phyloP scores from a whole-genome alignment of 2,113 vertebrate species.

The Mormoops blainvillei region DNA sequence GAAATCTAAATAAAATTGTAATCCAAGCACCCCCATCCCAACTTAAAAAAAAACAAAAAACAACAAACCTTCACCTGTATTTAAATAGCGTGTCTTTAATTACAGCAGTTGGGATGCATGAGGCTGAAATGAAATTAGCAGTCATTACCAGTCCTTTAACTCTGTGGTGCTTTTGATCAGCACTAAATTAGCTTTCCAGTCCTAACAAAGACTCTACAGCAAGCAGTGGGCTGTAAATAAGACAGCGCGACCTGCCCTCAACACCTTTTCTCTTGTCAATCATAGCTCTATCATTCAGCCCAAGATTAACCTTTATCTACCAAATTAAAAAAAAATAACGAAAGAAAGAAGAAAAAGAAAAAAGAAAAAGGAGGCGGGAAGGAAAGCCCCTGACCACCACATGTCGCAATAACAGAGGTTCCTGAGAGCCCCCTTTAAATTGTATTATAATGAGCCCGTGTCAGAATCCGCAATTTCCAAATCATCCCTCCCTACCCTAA shows the following conservation, averaged over 20 bases:
- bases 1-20: constrained; percentile 79
- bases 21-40: constrained; percentile 72
- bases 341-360: constrained; percentile 16
- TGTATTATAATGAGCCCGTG: constrained; percentile 66
- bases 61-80: constrained; percentile 84
- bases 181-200: constrained; percentile 88
- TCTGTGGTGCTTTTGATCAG: constrained; percentile 89
- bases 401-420: constrained; percentile 60
- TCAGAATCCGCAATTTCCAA: constrained; percentile 70
- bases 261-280: constrained; percentile 88
- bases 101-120: constrained; percentile 86
- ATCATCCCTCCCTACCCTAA: constrained; percentile 1
- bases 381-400: constrained; percentile 60
- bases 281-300: constrained; percentile 84
- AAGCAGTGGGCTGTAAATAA: constrained; percentile 88
- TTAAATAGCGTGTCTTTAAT: constrained; percentile 88
- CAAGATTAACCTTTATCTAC: constrained; percentile 86
- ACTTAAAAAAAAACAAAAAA: constrained; percentile 68
- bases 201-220: constrained; percentile 87
- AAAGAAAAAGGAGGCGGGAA: neutral
- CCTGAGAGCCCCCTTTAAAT: constrained; percentile 60
- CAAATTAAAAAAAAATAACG: constrained; percentile 46
- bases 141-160: constrained; percentile 91
- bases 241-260: constrained; percentile 87
- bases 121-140: constrained; percentile 90